phyloP scores from a whole-genome alignment of 2,113 vertebrate genomes.

The crab-eating macaque (Macaca fascicularis) region T2T-MFA8v1.1 NC_088376.1:80195501-80196000 shows the following conservation, averaged over 20 bases:
- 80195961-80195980: too few species aligned
- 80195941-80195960: neutral
- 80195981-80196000: neutral
- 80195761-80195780: neutral
- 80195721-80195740: neutral
- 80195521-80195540: neutral
- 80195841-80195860: neutral
- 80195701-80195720: neutral
- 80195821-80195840: neutral
- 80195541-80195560: neutral
- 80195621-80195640: neutral
- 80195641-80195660: neutral
- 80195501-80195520: neutral
- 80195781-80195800: neutral
- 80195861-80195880: neutral
- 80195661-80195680: neutral
- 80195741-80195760: neutral
- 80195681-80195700: neutral
- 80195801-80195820: neutral
- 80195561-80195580: neutral
- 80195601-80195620: neutral
- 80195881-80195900: neutral
- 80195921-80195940: neutral
- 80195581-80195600: accelerated
- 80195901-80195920: neutral